Percentiles rank a stretch among this genome's conserved stretches.
Evolutionary conservation across 2,888 invertebrate species (phyloP).

Genomic region (Melanophora roralis): DNA sequence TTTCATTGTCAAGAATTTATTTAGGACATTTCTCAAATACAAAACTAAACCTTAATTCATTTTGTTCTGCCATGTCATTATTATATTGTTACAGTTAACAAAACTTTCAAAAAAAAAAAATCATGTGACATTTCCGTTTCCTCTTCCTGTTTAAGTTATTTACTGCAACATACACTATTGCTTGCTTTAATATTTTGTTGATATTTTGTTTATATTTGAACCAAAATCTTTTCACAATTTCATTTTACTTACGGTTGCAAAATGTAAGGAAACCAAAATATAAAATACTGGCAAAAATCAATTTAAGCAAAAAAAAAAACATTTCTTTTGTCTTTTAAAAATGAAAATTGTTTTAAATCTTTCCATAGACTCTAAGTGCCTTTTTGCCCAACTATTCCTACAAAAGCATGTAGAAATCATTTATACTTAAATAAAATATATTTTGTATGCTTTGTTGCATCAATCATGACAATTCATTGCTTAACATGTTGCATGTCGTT

Average conservation of each 20-base stretch:
- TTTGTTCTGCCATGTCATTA: constrained; percentile 47
- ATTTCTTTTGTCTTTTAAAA: constrained; percentile 64
- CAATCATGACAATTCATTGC: constrained; percentile 58
- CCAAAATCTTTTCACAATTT: constrained; percentile 39
- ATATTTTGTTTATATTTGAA: constrained; percentile 38
- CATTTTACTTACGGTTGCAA: constrained; percentile 45
- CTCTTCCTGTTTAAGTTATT: constrained; percentile 59
- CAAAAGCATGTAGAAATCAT: constrained; percentile 31
- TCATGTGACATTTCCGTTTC: constrained; percentile 73
- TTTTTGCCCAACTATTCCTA: background rate
- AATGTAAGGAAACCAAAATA: background rate
- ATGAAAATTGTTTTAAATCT: constrained; percentile 70
- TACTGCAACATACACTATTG: background rate
- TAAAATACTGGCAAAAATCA: background rate
- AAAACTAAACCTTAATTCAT: background rate
- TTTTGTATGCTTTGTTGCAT: constrained; percentile 41
- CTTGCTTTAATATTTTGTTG: constrained; percentile 45
- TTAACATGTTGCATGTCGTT: constrained; percentile 56
- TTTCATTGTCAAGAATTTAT: constrained; percentile 38
- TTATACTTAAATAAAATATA: background rate
- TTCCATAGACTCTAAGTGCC: constrained; percentile 13
- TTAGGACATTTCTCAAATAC: constrained; percentile 5
- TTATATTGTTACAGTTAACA: constrained; percentile 36
- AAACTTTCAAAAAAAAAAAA: constrained; percentile 43
- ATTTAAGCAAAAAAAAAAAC: constrained; percentile 9